Percentiles rank a stretch among this genome's conserved stretches.
Conservation (phyloP, 1,140 invertebrate genomes). For the Acromyrmex charruanus region DNA sequence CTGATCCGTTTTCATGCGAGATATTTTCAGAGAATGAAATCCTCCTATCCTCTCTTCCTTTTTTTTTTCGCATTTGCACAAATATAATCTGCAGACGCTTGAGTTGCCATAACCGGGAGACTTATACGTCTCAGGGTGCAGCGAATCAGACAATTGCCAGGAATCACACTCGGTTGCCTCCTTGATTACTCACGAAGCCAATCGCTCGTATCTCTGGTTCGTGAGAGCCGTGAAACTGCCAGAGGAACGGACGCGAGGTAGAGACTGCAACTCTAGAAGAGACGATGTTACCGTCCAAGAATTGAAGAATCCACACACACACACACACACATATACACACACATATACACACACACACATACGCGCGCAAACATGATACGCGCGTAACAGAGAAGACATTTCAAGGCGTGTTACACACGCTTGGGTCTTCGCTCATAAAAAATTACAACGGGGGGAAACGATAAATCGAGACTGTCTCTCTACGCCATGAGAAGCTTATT, state of each 20-base stretch:
- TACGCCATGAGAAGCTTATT: constrained; percentile 52
- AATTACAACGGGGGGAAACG: constrained; percentile 47
- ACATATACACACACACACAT: neutral
- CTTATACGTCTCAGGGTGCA: constrained; percentile 34
- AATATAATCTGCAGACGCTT: constrained; percentile 9
- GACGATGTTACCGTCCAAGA: constrained; percentile 2
- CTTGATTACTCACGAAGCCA: constrained; percentile 63
- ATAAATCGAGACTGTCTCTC: constrained; percentile 60
- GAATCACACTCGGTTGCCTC: constrained; percentile 61
- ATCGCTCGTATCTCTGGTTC: constrained; percentile 54
- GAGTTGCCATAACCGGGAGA: neutral
- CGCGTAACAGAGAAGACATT: neutral
- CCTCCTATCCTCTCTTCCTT: neutral
- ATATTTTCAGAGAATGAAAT: constrained; percentile 22
- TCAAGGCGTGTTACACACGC: constrained; percentile 7
- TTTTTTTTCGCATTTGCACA: neutral
- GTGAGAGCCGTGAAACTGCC: constrained; percentile 17
- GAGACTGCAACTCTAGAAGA: constrained; percentile 13
- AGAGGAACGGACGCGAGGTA: neutral
- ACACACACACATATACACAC: neutral
- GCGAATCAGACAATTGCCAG: constrained; percentile 61
- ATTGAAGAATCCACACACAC: constrained; percentile 8
- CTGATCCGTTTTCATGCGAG: neutral
- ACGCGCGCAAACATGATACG: neutral
- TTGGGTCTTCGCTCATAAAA: constrained; percentile 50